phyloP scores from a whole-genome alignment of 2,797 vertebrate genomes.

The Pantherophis vulpinus region DNA sequence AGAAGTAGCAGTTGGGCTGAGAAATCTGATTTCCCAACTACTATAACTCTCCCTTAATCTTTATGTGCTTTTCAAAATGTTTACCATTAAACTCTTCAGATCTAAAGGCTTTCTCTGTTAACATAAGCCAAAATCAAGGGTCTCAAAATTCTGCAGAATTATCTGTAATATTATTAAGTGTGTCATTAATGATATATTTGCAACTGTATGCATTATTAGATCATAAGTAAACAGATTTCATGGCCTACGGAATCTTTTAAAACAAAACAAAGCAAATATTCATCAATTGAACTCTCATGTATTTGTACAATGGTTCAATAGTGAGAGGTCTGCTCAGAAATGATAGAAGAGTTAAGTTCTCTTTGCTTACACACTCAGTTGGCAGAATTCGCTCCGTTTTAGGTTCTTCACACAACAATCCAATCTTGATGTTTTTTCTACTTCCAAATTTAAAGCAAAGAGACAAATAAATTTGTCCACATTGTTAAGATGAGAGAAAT shows the following conservation, averaged over 20 bases:
- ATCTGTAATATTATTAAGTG: neutral
- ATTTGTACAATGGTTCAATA: neutral
- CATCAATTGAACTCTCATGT: neutral
- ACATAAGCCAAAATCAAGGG: neutral
- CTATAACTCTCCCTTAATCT: neutral
- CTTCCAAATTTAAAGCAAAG: conserved; percentile 45
- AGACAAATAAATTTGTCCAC: conserved; percentile 31
- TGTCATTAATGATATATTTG: neutral
- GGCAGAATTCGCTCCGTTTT: neutral
- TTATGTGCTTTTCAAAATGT: neutral
- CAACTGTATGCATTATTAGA: neutral
- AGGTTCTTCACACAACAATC: neutral
- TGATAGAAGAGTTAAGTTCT: neutral
- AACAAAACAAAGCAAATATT: neutral
- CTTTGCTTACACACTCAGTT: neutral
- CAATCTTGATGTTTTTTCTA: neutral
- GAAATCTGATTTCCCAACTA: neutral
- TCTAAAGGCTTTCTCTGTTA: neutral
- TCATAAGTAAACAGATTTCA: neutral
- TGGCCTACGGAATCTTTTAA: neutral
- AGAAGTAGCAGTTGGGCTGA: no score
- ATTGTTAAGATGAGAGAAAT: neutral
- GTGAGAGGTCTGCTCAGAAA: neutral
- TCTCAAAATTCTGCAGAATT: neutral
- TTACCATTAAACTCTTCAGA: neutral